These are phyloP conservation scores for Drosophila setosimentum DNA, from an alignment of 2,888 invertebrate genomes.

Conservation along the genomic window DNA sequence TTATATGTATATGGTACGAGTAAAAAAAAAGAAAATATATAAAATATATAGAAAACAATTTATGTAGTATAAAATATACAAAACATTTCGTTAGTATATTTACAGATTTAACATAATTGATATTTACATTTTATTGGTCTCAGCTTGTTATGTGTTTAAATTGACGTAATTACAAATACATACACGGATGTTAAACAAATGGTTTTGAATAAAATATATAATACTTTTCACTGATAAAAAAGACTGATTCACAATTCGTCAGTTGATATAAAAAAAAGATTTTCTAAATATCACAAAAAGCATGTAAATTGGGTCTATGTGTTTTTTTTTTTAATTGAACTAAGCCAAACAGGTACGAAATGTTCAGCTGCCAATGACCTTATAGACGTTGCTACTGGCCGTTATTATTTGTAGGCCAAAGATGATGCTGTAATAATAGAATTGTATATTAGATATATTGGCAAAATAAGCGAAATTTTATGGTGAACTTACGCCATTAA, in stretches of 20 bases:
- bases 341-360: background rate
- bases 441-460: background rate
- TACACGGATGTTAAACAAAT: conserved; percentile 4
- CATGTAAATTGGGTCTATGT: conserved; percentile 32
- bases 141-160: background rate
- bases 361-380: conserved; percentile 81
- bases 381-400: conserved; percentile 73
- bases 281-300: conserved; percentile 43
- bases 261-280: conserved; percentile 5
- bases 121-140: conserved; percentile 36
- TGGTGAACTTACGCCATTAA: conserved; percentile 86
- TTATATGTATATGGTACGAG: conserved; percentile 41
- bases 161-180: conserved; percentile 24
- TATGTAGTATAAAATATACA: background rate
- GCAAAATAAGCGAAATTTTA: background rate
- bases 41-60: conserved; percentile 1
- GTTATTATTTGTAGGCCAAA: conserved; percentile 83
- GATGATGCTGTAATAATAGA: conserved; percentile 71
- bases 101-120: conserved; percentile 4
- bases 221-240: conserved; percentile 48
- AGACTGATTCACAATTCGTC: conserved; percentile 12
- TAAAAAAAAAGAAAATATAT: conserved; percentile 20
- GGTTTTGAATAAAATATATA: conserved; percentile 15
- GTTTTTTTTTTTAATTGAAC: conserved; percentile 32
- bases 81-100: background rate